Evolutionary conservation across 2,888 invertebrate species (phyloP).

Genomic region (Brenthis daphne): DNA sequence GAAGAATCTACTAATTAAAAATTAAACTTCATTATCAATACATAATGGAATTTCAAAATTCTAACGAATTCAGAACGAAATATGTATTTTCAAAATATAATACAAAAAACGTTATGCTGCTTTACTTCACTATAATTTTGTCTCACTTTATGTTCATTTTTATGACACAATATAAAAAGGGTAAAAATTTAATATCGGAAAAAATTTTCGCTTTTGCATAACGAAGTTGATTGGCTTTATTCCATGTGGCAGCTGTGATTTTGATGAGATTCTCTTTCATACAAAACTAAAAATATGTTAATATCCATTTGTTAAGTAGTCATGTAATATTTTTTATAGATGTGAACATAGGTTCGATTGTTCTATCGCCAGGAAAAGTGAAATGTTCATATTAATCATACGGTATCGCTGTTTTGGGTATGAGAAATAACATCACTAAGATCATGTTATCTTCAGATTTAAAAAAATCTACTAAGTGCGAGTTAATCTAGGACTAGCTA

Average conservation of each 20-base stretch:
- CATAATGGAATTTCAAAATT: not conserved
- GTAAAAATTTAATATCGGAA: slow-evolving; percentile 22
- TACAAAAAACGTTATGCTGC: not conserved
- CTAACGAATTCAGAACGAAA: slow-evolving; percentile 1
- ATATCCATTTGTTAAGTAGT: no score
- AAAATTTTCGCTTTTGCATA: slow-evolving; percentile 19
- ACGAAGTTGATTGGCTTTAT: slow-evolving; percentile 19
- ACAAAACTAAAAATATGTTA: not conserved
- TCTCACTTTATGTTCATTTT: slow-evolving; percentile 15
- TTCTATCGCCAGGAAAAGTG: no score
- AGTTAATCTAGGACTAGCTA: no score
- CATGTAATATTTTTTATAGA: no score
- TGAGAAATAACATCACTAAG: no score
- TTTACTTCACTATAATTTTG: not conserved
- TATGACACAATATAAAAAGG: slow-evolving; percentile 17
- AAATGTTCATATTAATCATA: no score
- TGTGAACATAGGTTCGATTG: no score
- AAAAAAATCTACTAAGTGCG: no score
- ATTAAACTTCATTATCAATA: not conserved
- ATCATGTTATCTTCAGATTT: no score
- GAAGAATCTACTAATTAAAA: no score
- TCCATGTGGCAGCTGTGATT: slow-evolving; percentile 14
- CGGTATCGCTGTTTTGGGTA: no score
- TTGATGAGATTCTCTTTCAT: slow-evolving; percentile 11
- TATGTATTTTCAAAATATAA: not conserved